Evolutionary conservation across 2,113 vertebrate genomes (phyloP), one percentile per base, ranked within the genome.

Genomic region (Ardeotis arabs): DNA sequence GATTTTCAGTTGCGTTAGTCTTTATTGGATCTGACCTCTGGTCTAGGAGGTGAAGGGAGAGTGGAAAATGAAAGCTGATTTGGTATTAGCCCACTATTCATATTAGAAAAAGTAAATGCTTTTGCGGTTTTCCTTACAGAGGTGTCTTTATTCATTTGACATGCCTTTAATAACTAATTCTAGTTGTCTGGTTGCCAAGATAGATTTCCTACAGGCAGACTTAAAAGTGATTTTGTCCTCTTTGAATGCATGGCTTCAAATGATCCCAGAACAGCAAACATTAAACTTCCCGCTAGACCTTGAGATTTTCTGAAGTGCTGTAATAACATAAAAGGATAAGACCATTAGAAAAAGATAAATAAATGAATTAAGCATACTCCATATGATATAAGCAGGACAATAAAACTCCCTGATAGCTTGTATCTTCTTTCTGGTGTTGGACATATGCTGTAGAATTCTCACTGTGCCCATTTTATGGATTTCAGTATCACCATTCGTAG

Each of bases 151-250:
- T 98, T 98, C 98, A 97, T 98, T 96, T 98, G 98, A 98, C 97
- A 98, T 98, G 98, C 98, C 98, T 99, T 98, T 98, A 99, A 99
- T 99, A 99, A 99, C 98, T 98, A 98, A 98, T 98, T 98, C 98
- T 98, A 95, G 97, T 96, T 98, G 98, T 98, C 98, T 98, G 97
- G 98, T 98, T 98, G 98, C 98, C 98, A 98, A 98, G 97, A 98
- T 97, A 98, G 97, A 98, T 98, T 98, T 99, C 98, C 98, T 98
- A 98, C 97, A 96, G 98, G 98, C 98, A 97, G 97, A 98, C 98
- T 98, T 99, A 98, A 98, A 99, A 99, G 98, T 97, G 97, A 98
- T 98, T 98, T 98, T 98, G 98, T 98, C 98, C 98, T 98, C 98
- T 98, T 99, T 98, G 98, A 98, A 98, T 98, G 98, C 98, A 98